Evolutionary conservation across 2,113 vertebrate species (phyloP).

Genomic region (Pitta sordida): DNA sequence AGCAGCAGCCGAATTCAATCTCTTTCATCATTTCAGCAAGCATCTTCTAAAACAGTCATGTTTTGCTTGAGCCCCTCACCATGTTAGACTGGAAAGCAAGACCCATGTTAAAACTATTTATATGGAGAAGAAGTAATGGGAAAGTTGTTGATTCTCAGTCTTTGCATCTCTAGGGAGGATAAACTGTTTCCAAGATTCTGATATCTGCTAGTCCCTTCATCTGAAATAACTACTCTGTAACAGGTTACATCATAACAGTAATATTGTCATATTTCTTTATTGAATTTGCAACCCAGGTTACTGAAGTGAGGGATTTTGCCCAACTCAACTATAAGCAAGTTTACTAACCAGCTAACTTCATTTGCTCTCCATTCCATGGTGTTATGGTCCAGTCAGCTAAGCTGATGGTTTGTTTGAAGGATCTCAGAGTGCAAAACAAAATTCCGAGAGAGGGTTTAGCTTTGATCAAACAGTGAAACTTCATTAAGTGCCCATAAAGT

Average conservation of each 20-base stretch:
- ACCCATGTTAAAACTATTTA: not conserved
- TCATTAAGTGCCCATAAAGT: too few relatives aligned
- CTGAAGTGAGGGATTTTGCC: not conserved
- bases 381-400: too few relatives aligned
- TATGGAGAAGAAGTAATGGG: not conserved
- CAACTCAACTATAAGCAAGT: not conserved
- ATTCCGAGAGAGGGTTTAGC: too few relatives aligned
- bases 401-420: too few relatives aligned
- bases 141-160: not conserved
- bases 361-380: rapidly evolving
- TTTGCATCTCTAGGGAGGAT: not conserved
- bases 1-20: not conserved
- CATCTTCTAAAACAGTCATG: not conserved
- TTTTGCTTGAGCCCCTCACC: not conserved
- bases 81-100: not conserved
- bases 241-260: not conserved
- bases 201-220: not conserved
- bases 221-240: not conserved
- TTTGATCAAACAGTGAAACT: too few relatives aligned
- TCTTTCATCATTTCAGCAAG: not conserved
- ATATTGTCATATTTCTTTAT: not conserved
- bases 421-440: too few relatives aligned
- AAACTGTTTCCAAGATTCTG: not conserved
- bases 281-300: not conserved
- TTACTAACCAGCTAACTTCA: not conserved